Base-by-base conservation (phyloP, 2,797 vertebrate species). In the Oreochromis mossambicus region DNA sequence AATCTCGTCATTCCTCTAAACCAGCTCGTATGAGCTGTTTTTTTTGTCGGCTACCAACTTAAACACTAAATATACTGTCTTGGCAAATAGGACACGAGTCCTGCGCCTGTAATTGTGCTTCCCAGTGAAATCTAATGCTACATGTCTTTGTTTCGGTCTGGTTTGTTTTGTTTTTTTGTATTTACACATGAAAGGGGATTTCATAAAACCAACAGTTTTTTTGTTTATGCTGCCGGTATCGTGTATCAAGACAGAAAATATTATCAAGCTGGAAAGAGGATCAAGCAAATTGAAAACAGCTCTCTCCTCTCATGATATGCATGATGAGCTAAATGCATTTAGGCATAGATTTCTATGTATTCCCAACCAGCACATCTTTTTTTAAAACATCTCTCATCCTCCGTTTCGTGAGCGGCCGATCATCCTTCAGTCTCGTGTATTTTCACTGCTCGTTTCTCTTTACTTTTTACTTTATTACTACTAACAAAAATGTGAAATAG, bases 1-100 rank as follows among this genome's bases (percentile, higher is more conserved):
- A 34, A n/a, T 54, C 87, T 75, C 83, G 87, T 91, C 92, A 90
- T 92, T 82, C 90, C 80, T 41, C 78, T 77, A 46, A 81, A 81
- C 73, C 51, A 78, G 84, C 75, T 50, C 17, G 76, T 83, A 73
- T 15, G 61, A 73, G 85, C 87, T 86, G 80, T 87, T 89, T 83
- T 63, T 63, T 87, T 77, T 88, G 83, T 91, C 88, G 86, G 56
- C 73, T 79, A 86, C 75, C 34, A 82, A 84, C 50, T 87, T 80
- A 80, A 88, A 79, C 79, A 61, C 29, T 51, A 79, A 77, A 89
- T 86, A 92, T 86, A 89, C 78, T 83, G 84, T 92, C 92, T 91
- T 89, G 87, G 84, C 84, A 91, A 91, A 88, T 48, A 81, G 87
- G 41, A 85, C 77, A 88, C 63, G 41, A 77, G 66, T 87, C 79